phyloP scores from a whole-genome alignment of 2,888 invertebrate species.

The Lapara coniferarum region DNA sequence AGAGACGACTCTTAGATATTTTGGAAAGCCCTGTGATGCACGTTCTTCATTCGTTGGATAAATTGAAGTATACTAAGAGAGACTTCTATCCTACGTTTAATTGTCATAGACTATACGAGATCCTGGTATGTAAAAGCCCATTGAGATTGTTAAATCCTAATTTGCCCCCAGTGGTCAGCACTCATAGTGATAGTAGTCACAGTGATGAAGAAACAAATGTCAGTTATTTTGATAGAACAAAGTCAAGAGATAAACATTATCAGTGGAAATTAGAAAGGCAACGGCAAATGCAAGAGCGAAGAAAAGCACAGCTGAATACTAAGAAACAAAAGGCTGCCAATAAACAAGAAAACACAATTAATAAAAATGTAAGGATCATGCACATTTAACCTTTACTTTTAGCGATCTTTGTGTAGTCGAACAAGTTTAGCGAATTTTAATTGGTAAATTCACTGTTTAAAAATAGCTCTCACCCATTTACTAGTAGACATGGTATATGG shows the following conservation, averaged over 20 bases:
- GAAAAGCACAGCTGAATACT: constrained; percentile 55
- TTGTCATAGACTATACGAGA: constrained; percentile 82
- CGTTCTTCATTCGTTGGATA: constrained; percentile 86
- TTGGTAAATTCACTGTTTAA: too few relatives aligned
- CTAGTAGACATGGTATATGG: too few relatives aligned
- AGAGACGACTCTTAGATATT: constrained; percentile 86
- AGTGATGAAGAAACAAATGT: constrained; percentile 68
- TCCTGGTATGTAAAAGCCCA: constrained; percentile 83
- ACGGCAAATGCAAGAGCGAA: constrained; percentile 66
- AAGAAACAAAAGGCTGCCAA: constrained; percentile 60
- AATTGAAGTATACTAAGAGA: constrained; percentile 84
- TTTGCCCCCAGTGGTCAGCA: constrained; percentile 52
- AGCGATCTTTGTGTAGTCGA: constrained; percentile 32
- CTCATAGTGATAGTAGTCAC: constrained; percentile 60
- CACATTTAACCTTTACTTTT: not conserved
- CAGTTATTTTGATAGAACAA: constrained; percentile 78
- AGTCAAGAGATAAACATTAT: constrained; percentile 78
- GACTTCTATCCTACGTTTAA: constrained; percentile 87
- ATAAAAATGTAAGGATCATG: constrained; percentile 76
- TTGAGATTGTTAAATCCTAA: constrained; percentile 76
- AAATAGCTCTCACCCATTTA: too few relatives aligned
- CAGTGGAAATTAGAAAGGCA: constrained; percentile 74
- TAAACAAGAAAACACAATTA: constrained; percentile 77
- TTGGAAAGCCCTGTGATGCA: constrained; percentile 89
- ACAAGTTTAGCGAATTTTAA: too few relatives aligned